Evolutionary conservation across 2,113 vertebrate species (phyloP).

Genomic region (Anhinga anhinga): DNA sequence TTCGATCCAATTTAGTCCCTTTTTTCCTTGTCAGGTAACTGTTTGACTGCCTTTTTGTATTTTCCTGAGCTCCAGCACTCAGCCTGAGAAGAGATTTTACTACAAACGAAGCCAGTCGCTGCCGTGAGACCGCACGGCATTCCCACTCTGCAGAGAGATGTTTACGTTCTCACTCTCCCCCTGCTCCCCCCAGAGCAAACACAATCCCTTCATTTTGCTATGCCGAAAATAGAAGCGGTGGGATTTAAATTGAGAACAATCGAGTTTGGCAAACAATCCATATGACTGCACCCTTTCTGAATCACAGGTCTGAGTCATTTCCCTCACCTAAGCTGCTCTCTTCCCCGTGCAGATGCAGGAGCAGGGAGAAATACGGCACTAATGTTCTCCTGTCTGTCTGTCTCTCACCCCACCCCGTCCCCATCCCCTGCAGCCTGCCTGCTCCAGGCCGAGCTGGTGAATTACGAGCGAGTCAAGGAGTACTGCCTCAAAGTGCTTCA

Average conservation of each 20-base stretch:
- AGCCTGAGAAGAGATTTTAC: not conserved
- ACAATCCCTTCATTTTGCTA: not conserved
- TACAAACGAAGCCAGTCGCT: not conserved
- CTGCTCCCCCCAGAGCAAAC: not conserved
- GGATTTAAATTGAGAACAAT: not conserved
- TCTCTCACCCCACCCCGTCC: not conserved
- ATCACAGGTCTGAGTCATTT: not conserved
- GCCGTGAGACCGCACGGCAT: not conserved
- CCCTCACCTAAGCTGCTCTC: slow-evolving; percentile 13
- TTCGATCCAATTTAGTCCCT: not conserved
- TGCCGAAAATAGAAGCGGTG: not conserved
- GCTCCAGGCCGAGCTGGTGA: slow-evolving; percentile 97
- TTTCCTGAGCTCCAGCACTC: not conserved
- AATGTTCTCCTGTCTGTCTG: not conserved
- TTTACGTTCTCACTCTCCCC: not conserved
- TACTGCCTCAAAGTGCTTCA: slow-evolving; percentile 97
- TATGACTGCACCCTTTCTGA: not conserved
- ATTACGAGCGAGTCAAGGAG: slow-evolving; percentile 97
- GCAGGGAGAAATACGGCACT: not conserved
- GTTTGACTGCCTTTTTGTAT: not conserved
- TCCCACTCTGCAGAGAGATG: not conserved
- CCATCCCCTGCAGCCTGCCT: slow-evolving; percentile 83
- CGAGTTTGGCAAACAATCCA: not conserved
- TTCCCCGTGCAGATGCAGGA: not conserved
- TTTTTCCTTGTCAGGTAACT: not conserved